These are phyloP conservation scores for Calosoma granatense DNA, from an alignment of 1,140 invertebrate genomes.

Conservation along the genomic window DNA sequence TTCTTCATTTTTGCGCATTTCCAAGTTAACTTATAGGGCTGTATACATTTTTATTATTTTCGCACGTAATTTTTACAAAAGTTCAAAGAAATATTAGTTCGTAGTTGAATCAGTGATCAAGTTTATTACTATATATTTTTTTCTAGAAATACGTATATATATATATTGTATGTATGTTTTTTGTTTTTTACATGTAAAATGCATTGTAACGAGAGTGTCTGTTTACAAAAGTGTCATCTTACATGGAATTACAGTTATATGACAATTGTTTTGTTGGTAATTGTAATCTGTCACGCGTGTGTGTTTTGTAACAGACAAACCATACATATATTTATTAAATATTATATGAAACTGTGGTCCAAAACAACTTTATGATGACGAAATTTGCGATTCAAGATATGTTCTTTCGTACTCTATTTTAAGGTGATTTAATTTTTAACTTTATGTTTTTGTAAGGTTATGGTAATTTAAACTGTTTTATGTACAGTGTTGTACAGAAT, in stretches of 20 bases:
- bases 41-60: background rate
- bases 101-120: background rate
- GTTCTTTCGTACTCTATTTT: background rate
- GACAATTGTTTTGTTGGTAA: background rate
- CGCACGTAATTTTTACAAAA: constrained; percentile 5
- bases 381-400: constrained; percentile 1
- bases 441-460: background rate
- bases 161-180: too few species aligned
- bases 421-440: background rate
- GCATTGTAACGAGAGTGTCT: constrained; percentile 2
- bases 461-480: constrained; percentile 3
- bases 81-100: constrained; percentile 1
- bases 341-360: constrained; percentile 5
- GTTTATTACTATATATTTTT: background rate
- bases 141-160: background rate
- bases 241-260: background rate
- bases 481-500: constrained; percentile 3
- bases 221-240: background rate
- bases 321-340: too few species aligned
- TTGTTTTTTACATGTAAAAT: constrained; percentile 8
- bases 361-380: constrained; percentile 3
- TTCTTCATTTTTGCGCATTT: too few species aligned
- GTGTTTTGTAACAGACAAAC: background rate
- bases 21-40: constrained; percentile 1
- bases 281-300: too few species aligned